Conservation (phyloP, 2,888 invertebrate genomes). For the Ennomos erosarius region DNA sequence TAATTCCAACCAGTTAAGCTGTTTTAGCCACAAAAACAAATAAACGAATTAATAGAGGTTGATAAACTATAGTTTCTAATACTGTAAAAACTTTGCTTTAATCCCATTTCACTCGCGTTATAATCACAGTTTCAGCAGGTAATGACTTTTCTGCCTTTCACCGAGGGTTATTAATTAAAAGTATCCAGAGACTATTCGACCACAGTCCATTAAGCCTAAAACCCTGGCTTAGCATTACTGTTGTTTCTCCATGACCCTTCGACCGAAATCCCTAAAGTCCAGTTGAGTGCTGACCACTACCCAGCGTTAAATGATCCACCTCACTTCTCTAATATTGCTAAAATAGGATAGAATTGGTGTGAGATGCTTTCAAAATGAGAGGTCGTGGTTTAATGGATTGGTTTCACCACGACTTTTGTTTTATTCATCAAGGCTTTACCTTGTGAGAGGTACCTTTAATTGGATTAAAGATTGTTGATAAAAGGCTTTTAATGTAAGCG, state of each 20-base stretch:
- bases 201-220: slow-evolving; percentile 78
- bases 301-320: slow-evolving; percentile 48
- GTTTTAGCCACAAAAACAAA: too few species aligned
- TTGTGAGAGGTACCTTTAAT: slow-evolving; percentile 75
- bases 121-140: slow-evolving; percentile 46
- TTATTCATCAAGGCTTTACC: slow-evolving; percentile 73
- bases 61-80: not conserved
- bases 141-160: slow-evolving; percentile 55
- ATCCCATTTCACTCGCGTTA: slow-evolving; percentile 47
- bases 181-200: slow-evolving; percentile 60
- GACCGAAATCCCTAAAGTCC: slow-evolving; percentile 72
- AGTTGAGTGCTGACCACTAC: slow-evolving; percentile 53
- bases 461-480: slow-evolving; percentile 81
- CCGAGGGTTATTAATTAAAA: slow-evolving; percentile 76
- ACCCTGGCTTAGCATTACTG: slow-evolving; percentile 65
- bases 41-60: not conserved
- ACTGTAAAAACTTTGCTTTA: slow-evolving; percentile 38
- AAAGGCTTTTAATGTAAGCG: slow-evolving; percentile 73
- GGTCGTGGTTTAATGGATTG: slow-evolving; percentile 52
- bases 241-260: slow-evolving; percentile 72
- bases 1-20: too few species aligned
- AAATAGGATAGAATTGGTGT: slow-evolving; percentile 32
- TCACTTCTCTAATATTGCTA: slow-evolving; percentile 17
- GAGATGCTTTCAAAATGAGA: slow-evolving; percentile 33
- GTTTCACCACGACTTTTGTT: slow-evolving; percentile 66